Base-by-base conservation (phyloP, 2,888 invertebrate genomes). In the Gortyna flavago region DNA sequence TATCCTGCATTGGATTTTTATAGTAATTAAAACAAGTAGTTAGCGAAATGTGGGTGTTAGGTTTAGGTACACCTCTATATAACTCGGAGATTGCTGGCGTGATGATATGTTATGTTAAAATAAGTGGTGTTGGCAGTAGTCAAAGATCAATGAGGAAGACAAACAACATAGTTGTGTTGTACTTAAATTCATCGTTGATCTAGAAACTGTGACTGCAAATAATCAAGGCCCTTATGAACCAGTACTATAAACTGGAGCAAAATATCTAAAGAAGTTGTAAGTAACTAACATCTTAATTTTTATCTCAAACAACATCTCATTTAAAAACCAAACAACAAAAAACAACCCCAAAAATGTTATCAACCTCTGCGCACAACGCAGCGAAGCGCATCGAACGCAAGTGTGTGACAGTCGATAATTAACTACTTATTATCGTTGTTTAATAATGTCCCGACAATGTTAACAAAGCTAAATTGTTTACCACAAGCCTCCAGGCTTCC, bases 391-490 rank as follows among this genome's bases (percentile, higher is more conserved):
- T 89, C 87, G 89, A 88, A 89, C 89, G 83, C 87, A 84, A 88
- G 89, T 88, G 88, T 90, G 91, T 91, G 93, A 92, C 93, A 92
- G 90, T 92, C 92, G 90, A 94, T 95, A 95, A 95, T 95, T 95
- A 95, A 95, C 93, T 90, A 92, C 93, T 92, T 94, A 94, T 93
- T 94, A 93, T 91, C 90, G 91, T 89, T 88, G 92, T 92, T 93
- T 93, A 94, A 94, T 94, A 94, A 91, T 93, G 93, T 90, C 90
- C 90, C 84, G 91, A 85, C 91, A 89, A 94, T 93, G 94, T 94
- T 94, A 94, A 94, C 94, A 92, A 93, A 93, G 91, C 92, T 86
- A 93, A 94, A 94, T 93, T 91, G 92, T 91, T 91, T 89, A 84
- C 84, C 86, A 89, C 84, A 86, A 91, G 89, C 89, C 92, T 90